phyloP scores from a whole-genome alignment of 2,888 invertebrate species.

The Gasteruption jaculator region DNA sequence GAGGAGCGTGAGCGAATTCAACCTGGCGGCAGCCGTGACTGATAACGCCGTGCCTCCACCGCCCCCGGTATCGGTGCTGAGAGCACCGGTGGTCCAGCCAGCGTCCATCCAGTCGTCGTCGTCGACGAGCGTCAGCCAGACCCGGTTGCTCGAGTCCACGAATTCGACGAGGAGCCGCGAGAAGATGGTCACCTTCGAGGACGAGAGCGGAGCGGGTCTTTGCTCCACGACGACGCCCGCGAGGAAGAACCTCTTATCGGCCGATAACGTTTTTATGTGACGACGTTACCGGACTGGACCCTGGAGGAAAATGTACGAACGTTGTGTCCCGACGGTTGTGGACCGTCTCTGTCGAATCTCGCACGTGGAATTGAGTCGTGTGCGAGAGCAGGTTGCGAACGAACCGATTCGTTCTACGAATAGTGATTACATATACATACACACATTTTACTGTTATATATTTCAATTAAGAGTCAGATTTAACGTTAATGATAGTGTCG shows the following conservation, averaged over 20 bases:
- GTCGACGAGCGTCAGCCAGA: slow-evolving; percentile 26
- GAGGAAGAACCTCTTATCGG: slow-evolving; percentile 51
- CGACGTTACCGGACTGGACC: no score
- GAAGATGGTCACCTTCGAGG: slow-evolving; percentile 79
- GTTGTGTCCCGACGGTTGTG: no score
- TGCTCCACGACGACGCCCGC: slow-evolving; percentile 32
- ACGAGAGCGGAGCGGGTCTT: slow-evolving; percentile 54
- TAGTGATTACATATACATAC: no score
- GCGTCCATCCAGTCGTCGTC: slow-evolving; percentile 29
- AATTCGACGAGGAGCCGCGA: slow-evolving; percentile 57
- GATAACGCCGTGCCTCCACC: slow-evolving; percentile 56
- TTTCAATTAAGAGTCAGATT: no score
- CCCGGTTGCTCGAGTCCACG: slow-evolving; percentile 25
- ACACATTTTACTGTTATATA: no score
- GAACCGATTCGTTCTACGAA: no score
- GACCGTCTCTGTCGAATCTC: no score
- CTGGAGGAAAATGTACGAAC: no score
- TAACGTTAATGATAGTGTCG: no score
- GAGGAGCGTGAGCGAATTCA: slow-evolving; percentile 78
- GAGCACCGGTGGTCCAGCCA: slow-evolving; percentile 36
- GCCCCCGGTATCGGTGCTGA: slow-evolving; percentile 44
- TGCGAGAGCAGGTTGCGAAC: no score
- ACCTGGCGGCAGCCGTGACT: slow-evolving; percentile 63
- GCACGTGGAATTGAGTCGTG: no score
- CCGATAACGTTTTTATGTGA: slow-evolving; percentile 81